These are phyloP conservation scores for Myotis daubentonii DNA, from an alignment of 2,797 vertebrate genomes.

Conservation along the genomic window DNA sequence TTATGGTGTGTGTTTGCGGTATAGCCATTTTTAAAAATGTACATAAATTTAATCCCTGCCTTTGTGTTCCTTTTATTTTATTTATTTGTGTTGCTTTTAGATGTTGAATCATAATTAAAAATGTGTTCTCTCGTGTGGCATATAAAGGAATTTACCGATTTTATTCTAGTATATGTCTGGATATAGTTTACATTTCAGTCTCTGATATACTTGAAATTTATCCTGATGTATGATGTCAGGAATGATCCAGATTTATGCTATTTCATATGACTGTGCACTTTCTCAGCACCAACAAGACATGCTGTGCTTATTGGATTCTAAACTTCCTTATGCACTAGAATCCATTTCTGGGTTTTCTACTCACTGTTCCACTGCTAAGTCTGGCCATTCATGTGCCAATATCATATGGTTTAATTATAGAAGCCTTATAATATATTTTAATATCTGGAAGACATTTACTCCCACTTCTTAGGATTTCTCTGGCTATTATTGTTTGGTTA, in stretches of 20 bases:
- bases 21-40: neutral
- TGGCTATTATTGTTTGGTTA: neutral
- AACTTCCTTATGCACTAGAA: neutral
- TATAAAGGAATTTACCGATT: neutral
- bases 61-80: neutral
- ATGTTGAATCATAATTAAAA: neutral
- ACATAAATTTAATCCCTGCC: neutral
- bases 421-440: slow-evolving; percentile 3
- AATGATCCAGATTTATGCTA: neutral
- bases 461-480: neutral
- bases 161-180: neutral
- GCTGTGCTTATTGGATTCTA: neutral
- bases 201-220: neutral
- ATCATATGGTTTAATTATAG: neutral
- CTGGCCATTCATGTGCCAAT: neutral
- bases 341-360: neutral
- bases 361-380: neutral
- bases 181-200: neutral
- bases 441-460: neutral
- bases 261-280: neutral
- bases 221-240: neutral
- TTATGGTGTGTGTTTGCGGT: neutral
- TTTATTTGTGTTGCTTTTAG: neutral
- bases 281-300: neutral
- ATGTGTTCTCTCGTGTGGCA: neutral